Percentiles rank a stretch among this genome's conserved stretches.
phyloP scores from a whole-genome alignment of 1,140 invertebrate genomes.

The Ips nitidus region DNA sequence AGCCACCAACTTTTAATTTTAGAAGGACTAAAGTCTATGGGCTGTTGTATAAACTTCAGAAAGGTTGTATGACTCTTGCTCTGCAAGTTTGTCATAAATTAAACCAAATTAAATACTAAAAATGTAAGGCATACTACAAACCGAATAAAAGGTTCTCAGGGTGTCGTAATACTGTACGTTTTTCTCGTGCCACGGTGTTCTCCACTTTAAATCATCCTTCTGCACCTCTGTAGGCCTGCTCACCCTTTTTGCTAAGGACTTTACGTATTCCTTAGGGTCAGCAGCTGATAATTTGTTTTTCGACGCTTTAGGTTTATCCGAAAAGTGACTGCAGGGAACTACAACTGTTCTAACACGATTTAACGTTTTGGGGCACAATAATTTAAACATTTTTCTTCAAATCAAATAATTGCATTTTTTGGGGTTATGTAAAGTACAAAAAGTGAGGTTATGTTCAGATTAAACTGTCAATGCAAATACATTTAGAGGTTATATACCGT shows the following conservation, averaged over 20 bases:
- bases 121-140: not conserved
- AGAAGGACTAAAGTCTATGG: slow-evolving; percentile 53
- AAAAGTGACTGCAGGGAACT: too few relatives aligned
- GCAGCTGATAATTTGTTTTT: not conserved
- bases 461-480: too few relatives aligned
- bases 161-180: slow-evolving; percentile 53
- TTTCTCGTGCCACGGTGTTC: slow-evolving; percentile 52
- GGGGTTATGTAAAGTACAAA: too few relatives aligned
- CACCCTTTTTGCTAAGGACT: not conserved
- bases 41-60: slow-evolving; percentile 53
- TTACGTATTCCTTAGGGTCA: not conserved
- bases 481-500: too few relatives aligned
- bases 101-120: not conserved
- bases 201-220: slow-evolving; percentile 53
- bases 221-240: slow-evolving; percentile 40
- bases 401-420: too few relatives aligned
- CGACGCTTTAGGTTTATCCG: too few relatives aligned
- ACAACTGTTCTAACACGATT: too few relatives aligned
- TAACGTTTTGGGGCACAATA: too few relatives aligned
- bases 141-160: slow-evolving; percentile 51
- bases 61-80: slow-evolving; percentile 51
- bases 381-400: too few relatives aligned
- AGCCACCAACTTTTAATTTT: slow-evolving; percentile 54
- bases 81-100: slow-evolving; percentile 18
- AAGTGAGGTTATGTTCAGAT: too few relatives aligned